Percentiles rank a stretch among this genome's conserved stretches.
Evolutionary conservation across 1,140 invertebrate species (phyloP).

Genomic region (Drosophila novamexicana): DNA sequence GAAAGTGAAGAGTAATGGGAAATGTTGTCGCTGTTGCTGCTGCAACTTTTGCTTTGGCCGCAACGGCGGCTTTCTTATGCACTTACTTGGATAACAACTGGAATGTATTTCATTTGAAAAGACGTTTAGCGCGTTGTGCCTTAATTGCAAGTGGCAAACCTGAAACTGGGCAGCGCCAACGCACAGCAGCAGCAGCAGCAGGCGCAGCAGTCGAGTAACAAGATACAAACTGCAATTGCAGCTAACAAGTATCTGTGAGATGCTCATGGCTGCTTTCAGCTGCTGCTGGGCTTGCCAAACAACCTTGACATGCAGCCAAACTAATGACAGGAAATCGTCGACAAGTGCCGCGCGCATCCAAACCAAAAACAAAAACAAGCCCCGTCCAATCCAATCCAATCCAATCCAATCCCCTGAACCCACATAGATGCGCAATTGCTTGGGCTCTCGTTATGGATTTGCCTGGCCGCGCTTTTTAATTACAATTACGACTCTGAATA

Average conservation of each 20-base stretch:
- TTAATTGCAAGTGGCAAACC: conserved; percentile 62
- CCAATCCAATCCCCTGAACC: conserved; percentile 15
- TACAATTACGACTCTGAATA: conserved; percentile 43
- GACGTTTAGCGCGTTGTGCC: conserved; percentile 68
- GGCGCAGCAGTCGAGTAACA: neutral
- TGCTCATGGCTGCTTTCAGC: conserved; percentile 7
- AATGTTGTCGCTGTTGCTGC: conserved; percentile 45
- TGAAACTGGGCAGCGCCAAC: conserved; percentile 36
- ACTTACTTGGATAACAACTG: conserved; percentile 75
- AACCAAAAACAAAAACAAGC: conserved; percentile 22
- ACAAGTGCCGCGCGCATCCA: conserved; percentile 63
- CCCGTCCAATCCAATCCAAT: conserved; percentile 16
- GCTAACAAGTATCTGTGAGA: conserved; percentile 46
- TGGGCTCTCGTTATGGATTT: conserved; percentile 36
- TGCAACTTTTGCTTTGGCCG: conserved; percentile 43
- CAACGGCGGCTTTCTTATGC: conserved; percentile 48
- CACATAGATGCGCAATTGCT: conserved; percentile 27
- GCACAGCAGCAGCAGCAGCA: conserved; percentile 10
- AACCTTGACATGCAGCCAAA: conserved; percentile 75
- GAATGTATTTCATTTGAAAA: conserved; percentile 77
- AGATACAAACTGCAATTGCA: conserved; percentile 8
- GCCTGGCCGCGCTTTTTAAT: conserved; percentile 68
- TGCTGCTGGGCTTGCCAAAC: conserved; percentile 72
- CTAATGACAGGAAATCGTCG: conserved; percentile 79
- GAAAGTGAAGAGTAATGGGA: conserved; percentile 78